Evolutionary conservation across 2,797 vertebrate genomes (phyloP).

Genomic region (Echeneis naucrates): DNA sequence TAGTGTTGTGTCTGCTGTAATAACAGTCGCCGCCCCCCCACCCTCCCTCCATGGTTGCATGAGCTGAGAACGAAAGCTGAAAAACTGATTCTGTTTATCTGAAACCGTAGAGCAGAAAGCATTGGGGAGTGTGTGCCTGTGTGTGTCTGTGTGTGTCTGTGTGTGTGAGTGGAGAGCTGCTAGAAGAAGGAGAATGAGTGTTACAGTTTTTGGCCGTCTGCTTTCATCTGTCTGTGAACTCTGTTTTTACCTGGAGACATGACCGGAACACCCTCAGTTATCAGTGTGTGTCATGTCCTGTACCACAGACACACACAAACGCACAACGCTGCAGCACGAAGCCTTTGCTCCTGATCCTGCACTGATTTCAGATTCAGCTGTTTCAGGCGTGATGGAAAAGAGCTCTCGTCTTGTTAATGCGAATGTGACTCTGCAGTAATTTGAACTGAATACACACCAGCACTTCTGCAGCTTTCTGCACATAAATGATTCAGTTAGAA

Average conservation of each 20-base stretch:
- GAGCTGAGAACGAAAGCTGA: slow-evolving; percentile 15
- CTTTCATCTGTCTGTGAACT: background rate
- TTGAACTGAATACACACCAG: background rate
- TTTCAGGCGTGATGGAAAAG: background rate
- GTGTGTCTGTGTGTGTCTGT: slow-evolving; percentile 11
- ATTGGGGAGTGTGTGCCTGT: slow-evolving; percentile 16
- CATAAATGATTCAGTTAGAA: background rate
- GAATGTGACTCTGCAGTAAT: background rate
- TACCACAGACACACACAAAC: slow-evolving; percentile 9
- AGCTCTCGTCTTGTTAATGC: background rate
- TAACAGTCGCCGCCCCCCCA: slow-evolving; percentile 34
- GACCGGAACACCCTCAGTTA: background rate
- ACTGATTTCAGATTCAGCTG: slow-evolving; percentile 4
- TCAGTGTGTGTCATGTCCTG: slow-evolving; percentile 1
- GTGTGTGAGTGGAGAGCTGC: too few relatives aligned
- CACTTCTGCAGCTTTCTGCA: background rate
- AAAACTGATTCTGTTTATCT: slow-evolving; percentile 32
- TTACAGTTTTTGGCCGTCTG: background rate
- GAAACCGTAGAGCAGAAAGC: background rate
- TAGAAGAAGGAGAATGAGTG: too few relatives aligned
- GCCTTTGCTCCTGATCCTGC: background rate
- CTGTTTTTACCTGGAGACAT: background rate
- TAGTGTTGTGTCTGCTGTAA: slow-evolving; percentile 32
- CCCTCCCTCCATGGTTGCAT: slow-evolving; percentile 28
- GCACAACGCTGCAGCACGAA: slow-evolving; percentile 18